Evolutionary conservation across 2,113 vertebrate species (phyloP).

Genomic region (Verasper variegatus): DNA sequence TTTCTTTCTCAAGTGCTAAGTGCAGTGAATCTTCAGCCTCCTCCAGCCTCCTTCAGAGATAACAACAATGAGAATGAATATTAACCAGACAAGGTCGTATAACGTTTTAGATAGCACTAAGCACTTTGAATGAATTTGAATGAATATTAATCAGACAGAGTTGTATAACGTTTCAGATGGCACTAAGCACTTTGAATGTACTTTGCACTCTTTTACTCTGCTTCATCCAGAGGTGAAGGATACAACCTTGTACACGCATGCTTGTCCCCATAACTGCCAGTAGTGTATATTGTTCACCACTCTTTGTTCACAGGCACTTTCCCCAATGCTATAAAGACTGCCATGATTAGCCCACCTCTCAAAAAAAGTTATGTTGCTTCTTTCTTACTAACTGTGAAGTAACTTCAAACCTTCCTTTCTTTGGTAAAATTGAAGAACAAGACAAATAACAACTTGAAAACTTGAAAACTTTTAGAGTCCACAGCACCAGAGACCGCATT

Average conservation of each 20-base stretch:
- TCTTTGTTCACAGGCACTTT: not conserved
- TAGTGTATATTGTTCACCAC: not conserved
- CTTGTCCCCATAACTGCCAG: not conserved
- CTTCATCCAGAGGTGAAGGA: not conserved
- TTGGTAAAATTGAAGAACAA: not conserved
- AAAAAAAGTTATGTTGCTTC: not conserved
- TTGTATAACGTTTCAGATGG: not conserved
- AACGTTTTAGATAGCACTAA: not conserved
- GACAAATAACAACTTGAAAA: not conserved
- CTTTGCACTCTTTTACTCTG: not conserved
- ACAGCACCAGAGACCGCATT: too few species aligned
- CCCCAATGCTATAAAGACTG: not conserved
- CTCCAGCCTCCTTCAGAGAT: not conserved
- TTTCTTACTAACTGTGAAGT: not conserved
- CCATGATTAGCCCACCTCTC: not conserved
- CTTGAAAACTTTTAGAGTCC: too few species aligned
- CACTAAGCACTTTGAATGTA: not conserved
- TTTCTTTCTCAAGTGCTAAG: not conserved
- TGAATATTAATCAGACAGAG: slow-evolving; percentile 5
- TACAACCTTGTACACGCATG: not conserved
- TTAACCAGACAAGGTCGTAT: not conserved
- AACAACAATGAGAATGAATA: slow-evolving; percentile 5
- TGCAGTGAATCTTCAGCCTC: not conserved
- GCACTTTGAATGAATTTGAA: slow-evolving; percentile 8
- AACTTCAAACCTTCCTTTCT: not conserved